Evolutionary conservation across 2,888 invertebrate species (phyloP).

Genomic region (Drepana falcataria): DNA sequence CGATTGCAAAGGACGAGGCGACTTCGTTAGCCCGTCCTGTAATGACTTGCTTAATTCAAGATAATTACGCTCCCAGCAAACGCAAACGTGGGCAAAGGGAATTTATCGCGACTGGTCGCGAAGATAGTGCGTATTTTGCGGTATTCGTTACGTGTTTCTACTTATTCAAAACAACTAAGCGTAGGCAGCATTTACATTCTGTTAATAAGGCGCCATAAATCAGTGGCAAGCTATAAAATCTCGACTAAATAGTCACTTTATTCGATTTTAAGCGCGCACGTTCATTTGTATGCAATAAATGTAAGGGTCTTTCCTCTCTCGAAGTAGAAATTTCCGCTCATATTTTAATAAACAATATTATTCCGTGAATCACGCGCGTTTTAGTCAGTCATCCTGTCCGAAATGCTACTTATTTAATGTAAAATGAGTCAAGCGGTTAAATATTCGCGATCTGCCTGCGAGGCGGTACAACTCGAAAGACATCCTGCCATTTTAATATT

Average conservation of each 20-base stretch:
- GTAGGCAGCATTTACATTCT: constrained; percentile 46
- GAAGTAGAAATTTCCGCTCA: constrained; percentile 67
- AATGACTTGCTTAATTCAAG: constrained; percentile 71
- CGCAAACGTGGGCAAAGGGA: constrained; percentile 51
- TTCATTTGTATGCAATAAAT: constrained; percentile 64
- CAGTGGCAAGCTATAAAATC: constrained; percentile 43
- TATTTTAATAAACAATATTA: constrained; percentile 64
- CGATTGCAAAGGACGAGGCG: constrained; percentile 35
- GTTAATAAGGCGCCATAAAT: constrained; percentile 50
- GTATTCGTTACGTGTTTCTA: constrained; percentile 33
- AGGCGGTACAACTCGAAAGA: constrained; percentile 45
- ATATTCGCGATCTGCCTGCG: constrained; percentile 52
- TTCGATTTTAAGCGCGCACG: constrained; percentile 53
- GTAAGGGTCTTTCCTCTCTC: constrained; percentile 64
- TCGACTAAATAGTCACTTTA: constrained; percentile 52
- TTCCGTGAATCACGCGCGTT: constrained; percentile 60
- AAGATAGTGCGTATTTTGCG: constrained; percentile 30
- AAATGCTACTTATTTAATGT: constrained; percentile 70
- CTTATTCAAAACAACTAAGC: constrained; percentile 36
- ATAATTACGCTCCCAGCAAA: constrained; percentile 64
- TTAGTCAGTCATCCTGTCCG: constrained; percentile 67
- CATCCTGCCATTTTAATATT: constrained; percentile 64
- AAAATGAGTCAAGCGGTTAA: constrained; percentile 55
- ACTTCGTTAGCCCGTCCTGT: constrained; percentile 64
- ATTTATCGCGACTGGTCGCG: constrained; percentile 51